Base-by-base conservation (phyloP, 2,113 vertebrate species). In the Alligator mississippiensis region DNA sequence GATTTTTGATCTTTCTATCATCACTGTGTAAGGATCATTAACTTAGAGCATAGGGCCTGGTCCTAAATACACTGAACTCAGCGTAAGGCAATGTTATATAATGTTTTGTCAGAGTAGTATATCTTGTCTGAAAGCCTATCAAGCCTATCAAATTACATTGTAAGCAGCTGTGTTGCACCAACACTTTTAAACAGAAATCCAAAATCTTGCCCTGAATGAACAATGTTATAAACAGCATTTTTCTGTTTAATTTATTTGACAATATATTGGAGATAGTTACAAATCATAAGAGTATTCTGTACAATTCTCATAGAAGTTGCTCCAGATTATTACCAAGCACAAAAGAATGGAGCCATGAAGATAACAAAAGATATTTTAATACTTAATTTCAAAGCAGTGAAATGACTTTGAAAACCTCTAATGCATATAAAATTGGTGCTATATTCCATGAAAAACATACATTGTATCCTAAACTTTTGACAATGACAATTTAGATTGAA, bases 21-120 rank as follows among this genome's bases (percentile, higher is more conserved):
- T 64, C 84, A 8, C 4, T 22, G 28, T 91, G 15, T 57, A 85
- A 57, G 4, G 57, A n/a, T 27, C 34, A 63, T 66, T 90, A 28
- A 27, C 80, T 22, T 88, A 57, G 60, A 80, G 27, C 10, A 93
- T 4, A 85, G 19, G 22, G 21, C 59, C 82, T 25, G 4, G 80
- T 90, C 82, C 11, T 82, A 63, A 86, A 87, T 70, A 6, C 18
- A 54, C 7, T 60, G 2, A 24, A 38, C 3, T 54, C 81, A 63
- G 78, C 86, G 82, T 68, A 90, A 78, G 62, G 59, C 4, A 55
- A 47, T 2, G 4, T 85, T 13, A 17, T 61, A 54, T 15, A 81
- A 13, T 61, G 90, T 93, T 94, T 92, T 66, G 80, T 63, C 21
- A 88, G n/a, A 92, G 75, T 62, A 72, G 7, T 13, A 59, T 75